Base-by-base conservation (phyloP, 2,888 invertebrate species). In the Stomorhina lunata region DNA sequence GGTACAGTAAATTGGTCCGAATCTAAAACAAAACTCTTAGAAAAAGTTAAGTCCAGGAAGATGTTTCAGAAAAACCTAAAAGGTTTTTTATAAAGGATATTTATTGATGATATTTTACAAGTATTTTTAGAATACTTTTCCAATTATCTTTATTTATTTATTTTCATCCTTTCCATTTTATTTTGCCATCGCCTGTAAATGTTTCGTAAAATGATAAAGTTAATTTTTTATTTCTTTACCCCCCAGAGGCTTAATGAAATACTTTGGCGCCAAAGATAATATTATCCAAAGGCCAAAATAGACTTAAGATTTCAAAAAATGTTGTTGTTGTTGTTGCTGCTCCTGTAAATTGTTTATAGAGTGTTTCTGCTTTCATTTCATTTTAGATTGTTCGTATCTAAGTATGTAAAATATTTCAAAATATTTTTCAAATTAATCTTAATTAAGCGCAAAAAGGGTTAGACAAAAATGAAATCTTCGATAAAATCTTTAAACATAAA, bases 371-470 rank as follows among this genome's bases (percentile, higher is more conserved):
- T 61, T 68, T 61, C 43, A 50, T 76, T 76, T 59, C 5, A 12
- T 55, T 72, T 72, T 50, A 48, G 57, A 59, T 66, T 59, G 32
- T 71, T 63, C 34, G 27, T 66, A 32, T 75, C n/a, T 43, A n/a
- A 43, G 15, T 15, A 10, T 12, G 43, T 72, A 7, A 9, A 59
- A 45, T 61, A 79, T 79, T 37, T 82, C 15, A 15, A 81, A 79
- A 84, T 83, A 80, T 83, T 81, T 77, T 82, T 78, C 71, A 85
- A 84, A 85, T 85, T 85, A 84, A 85, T 85, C 85, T 85, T 85
- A 85, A 85, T 85, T 85, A 85, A 80, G 85, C 84, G 81, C 73
- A 81, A 85, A 84, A 84, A 84, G 82, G 84, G 84, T 84, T 77
- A 78, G 27, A 57, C n/a, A 29, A 29, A 10, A 43, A 45, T 4